Conservation (phyloP, 64 coral and sea anemone species). For the Montipora efflorescens region DNA sequence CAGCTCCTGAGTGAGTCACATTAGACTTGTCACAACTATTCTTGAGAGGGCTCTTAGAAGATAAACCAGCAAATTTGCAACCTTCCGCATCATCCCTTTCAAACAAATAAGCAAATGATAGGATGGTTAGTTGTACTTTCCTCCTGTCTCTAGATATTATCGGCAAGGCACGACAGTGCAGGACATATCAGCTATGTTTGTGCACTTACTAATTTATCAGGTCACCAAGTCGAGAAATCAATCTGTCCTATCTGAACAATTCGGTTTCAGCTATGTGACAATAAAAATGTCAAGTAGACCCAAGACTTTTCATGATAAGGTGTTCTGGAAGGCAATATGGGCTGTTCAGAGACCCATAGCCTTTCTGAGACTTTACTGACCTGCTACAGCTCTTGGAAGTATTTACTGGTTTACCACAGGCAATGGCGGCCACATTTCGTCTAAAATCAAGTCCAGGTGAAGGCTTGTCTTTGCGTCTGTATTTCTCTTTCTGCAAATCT, state of each 20-base stretch:
- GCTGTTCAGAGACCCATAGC: background rate
- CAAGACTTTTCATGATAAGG: too few species aligned
- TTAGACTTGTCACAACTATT: too few species aligned
- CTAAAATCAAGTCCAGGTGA: conserved; percentile 46
- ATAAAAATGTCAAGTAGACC: too few species aligned
- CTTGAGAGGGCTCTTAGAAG: background rate
- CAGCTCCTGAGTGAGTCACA: too few species aligned
- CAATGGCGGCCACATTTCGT: conserved; percentile 59
- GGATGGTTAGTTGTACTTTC: background rate
- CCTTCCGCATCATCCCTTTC: background rate
- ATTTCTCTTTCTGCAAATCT: conserved; percentile 39
- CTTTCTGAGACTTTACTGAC: background rate
- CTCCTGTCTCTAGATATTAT: too few species aligned
- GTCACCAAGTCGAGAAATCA: too few species aligned
- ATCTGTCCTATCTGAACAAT: too few species aligned
- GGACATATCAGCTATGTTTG: too few species aligned
- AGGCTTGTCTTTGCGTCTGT: background rate
- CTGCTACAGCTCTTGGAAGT: background rate
- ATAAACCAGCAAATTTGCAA: background rate
- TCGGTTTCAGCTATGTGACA: too few species aligned
- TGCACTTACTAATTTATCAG: too few species aligned
- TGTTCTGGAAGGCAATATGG: background rate
- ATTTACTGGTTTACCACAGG: conserved; percentile 46
- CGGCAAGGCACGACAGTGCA: too few species aligned
- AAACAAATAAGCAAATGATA: background rate